phyloP scores from a whole-genome alignment of 2,113 vertebrate species.

The Ammodramus savannarum region DNA sequence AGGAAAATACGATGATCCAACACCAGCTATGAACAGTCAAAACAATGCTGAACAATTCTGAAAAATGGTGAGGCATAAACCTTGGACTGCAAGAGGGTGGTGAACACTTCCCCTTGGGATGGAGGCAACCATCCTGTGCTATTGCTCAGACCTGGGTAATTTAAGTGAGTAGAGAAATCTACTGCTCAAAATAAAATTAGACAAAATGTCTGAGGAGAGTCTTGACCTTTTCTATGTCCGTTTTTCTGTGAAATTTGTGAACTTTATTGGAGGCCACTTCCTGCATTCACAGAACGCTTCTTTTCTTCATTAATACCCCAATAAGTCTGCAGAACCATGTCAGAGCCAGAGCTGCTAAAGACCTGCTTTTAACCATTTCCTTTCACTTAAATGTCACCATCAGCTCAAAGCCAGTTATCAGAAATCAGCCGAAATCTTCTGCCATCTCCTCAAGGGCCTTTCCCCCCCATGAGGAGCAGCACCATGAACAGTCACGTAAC shows the following conservation, averaged over 20 bases:
- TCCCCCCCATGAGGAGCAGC: background rate
- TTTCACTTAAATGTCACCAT: slow-evolving; percentile 3
- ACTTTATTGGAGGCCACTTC: slow-evolving; percentile 46
- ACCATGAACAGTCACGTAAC: background rate
- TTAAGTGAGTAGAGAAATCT: background rate
- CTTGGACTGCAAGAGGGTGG: background rate
- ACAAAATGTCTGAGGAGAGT: background rate
- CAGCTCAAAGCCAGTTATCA: background rate
- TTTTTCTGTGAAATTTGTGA: slow-evolving; percentile 46
- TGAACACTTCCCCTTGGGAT: background rate
- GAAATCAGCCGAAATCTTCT: slow-evolving; percentile 18
- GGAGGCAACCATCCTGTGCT: background rate
- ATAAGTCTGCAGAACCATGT: background rate
- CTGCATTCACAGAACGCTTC: slow-evolving; percentile 43
- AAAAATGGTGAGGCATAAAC: background rate
- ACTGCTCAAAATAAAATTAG: background rate
- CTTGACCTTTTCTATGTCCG: slow-evolving; percentile 3
- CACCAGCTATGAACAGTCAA: rapidly evolving
- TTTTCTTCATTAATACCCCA: background rate
- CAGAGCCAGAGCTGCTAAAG: background rate
- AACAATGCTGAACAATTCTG: background rate
- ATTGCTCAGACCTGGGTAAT: background rate
- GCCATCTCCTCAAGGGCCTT: background rate
- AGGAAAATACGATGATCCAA: background rate
- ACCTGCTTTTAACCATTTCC: slow-evolving; percentile 54